phyloP scores from a whole-genome alignment of 2,113 vertebrate genomes.

The Rhegmatorhina hoffmannsi region DNA sequence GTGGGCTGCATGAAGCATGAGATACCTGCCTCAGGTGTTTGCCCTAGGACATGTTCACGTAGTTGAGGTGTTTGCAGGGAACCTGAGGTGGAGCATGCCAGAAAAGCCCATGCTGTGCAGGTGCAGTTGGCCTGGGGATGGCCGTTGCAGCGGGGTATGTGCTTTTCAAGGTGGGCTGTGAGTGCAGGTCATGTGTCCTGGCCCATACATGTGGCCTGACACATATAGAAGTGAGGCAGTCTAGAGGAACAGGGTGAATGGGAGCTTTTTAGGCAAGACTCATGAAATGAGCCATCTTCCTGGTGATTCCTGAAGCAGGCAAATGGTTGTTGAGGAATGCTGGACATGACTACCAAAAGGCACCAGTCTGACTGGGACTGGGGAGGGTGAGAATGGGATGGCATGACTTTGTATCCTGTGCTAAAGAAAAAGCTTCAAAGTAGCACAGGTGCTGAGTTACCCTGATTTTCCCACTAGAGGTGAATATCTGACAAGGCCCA shows the following conservation, averaged over 20 bases:
- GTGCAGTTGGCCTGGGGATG: neutral
- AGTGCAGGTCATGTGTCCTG: neutral
- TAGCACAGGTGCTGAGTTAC: neutral
- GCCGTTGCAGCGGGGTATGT: neutral
- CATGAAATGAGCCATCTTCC: neutral
- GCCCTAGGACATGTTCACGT: neutral
- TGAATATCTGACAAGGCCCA: neutral
- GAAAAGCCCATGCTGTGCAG: neutral
- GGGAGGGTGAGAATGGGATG: neutral
- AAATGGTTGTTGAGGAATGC: neutral
- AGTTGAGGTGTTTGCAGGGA: neutral
- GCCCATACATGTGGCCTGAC: neutral
- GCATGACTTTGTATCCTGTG: neutral
- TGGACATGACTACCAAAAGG: fast-evolving
- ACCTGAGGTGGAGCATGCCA: neutral
- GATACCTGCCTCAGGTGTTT: neutral
- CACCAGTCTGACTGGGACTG: neutral
- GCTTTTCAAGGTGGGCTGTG: neutral
- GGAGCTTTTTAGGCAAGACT: neutral
- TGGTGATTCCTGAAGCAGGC: neutral
- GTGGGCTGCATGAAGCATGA: neutral
- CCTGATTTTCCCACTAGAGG: neutral
- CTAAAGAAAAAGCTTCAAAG: neutral
- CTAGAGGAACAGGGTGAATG: neutral
- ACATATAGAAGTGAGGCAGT: neutral